Evolutionary conservation across 2,888 invertebrate genomes (phyloP).

Genomic region (Clepsis dumicolana): DNA sequence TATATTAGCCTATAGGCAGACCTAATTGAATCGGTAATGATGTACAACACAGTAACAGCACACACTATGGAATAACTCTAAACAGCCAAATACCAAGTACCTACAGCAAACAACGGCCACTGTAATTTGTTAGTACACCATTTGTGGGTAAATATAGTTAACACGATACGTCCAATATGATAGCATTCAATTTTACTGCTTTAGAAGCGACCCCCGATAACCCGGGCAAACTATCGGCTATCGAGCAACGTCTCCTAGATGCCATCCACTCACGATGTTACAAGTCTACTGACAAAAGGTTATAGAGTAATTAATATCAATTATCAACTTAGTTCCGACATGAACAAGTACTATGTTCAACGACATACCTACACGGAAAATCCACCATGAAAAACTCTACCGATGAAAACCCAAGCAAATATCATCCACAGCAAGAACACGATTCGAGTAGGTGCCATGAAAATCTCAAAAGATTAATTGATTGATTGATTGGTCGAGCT

Average conservation of each 20-base stretch:
- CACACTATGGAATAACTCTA: slow-evolving; percentile 6
- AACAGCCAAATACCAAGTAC: slow-evolving; percentile 44
- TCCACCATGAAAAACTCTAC: background rate
- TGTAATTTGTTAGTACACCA: slow-evolving; percentile 76
- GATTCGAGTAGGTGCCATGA: slow-evolving; percentile 56
- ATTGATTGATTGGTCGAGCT: slow-evolving; percentile 66
- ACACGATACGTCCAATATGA: slow-evolving; percentile 77
- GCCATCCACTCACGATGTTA: slow-evolving; percentile 64
- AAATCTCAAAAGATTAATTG: slow-evolving; percentile 78
- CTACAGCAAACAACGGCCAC: slow-evolving; percentile 63
- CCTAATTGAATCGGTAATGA: background rate
- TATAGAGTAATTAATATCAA: slow-evolving; percentile 37
- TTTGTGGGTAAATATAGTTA: slow-evolving; percentile 80
- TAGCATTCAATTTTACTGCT: slow-evolving; percentile 86
- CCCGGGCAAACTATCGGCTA: slow-evolving; percentile 76
- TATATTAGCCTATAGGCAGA: too few relatives aligned
- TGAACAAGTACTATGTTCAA: background rate
- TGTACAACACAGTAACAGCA: background rate
- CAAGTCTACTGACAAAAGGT: slow-evolving; percentile 55
- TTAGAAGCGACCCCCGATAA: slow-evolving; percentile 82
- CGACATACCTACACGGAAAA: background rate
- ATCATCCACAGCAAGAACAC: slow-evolving; percentile 3
- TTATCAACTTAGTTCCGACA: slow-evolving; percentile 8
- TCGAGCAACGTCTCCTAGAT: slow-evolving; percentile 76
- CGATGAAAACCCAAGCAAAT: background rate